Evolutionary conservation across 2,888 invertebrate species (phyloP).

Genomic region (Chrysina gloriosa): DNA sequence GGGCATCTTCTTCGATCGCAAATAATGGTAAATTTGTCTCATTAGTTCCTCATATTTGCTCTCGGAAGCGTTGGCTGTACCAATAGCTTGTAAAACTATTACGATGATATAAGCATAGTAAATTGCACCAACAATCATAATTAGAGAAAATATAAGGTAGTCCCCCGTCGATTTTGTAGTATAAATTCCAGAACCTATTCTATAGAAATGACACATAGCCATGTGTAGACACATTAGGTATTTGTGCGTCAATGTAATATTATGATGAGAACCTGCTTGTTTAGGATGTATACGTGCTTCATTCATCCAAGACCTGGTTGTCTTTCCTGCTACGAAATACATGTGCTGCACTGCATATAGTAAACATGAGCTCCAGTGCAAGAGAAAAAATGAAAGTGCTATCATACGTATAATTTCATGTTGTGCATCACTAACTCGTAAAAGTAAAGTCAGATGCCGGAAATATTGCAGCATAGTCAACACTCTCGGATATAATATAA

Average conservation of each 20-base stretch:
- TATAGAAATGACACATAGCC: conserved; percentile 54
- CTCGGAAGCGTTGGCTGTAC: conserved; percentile 55
- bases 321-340: neutral
- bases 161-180: conserved; percentile 45
- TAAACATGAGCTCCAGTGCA: conserved; percentile 41
- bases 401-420: conserved; percentile 38
- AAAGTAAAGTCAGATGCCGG: conserved; percentile 34
- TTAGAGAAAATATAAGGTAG: conserved; percentile 48
- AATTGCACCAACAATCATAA: conserved; percentile 51
- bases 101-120: conserved; percentile 56
- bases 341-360: conserved; percentile 23
- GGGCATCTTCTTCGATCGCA: conserved; percentile 62
- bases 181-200: conserved; percentile 50
- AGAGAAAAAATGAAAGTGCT: conserved; percentile 28
- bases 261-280: neutral
- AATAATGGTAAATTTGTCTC: conserved; percentile 63
- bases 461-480: conserved; percentile 37
- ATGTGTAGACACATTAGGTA: conserved; percentile 49
- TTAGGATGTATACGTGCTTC: neutral
- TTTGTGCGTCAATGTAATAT: neutral
- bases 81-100: conserved; percentile 57
- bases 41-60: conserved; percentile 63
- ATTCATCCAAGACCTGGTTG: conserved; percentile 25
- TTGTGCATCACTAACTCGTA: conserved; percentile 31
- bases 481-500: conserved; percentile 35